A percentile compares a stretch with the other conserved stretches of the same genome.
phyloP scores from a whole-genome alignment of 2,888 invertebrate genomes.

The Dolichomitus sp. region DNA sequence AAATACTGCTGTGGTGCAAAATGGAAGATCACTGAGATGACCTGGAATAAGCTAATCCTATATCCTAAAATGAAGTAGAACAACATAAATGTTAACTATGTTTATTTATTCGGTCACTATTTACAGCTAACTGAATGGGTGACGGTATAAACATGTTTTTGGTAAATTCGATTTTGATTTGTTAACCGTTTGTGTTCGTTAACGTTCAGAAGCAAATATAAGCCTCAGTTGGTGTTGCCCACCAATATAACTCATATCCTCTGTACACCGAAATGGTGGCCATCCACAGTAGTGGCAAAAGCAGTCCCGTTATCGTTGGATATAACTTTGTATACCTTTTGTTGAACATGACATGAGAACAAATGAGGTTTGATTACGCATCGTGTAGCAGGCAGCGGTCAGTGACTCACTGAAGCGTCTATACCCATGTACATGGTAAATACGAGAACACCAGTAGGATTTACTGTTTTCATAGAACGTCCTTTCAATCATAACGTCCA shows the following conservation, averaged over 20 bases:
- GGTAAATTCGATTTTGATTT: background rate
- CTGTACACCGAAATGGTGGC: background rate
- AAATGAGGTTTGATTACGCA: constrained; percentile 39
- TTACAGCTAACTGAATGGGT: background rate
- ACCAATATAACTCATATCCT: background rate
- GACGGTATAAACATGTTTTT: background rate
- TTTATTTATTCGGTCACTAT: background rate
- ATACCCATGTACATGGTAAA: constrained; percentile 16
- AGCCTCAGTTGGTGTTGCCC: background rate
- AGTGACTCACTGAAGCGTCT: background rate
- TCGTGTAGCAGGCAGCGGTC: constrained; percentile 8
- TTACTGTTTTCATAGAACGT: background rate
- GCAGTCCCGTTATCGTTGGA: constrained; percentile 5
- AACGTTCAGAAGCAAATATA: background rate
- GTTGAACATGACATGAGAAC: constrained; percentile 31
- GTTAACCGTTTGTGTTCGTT: background rate
- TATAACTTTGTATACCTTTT: constrained; percentile 33
- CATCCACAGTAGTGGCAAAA: background rate
- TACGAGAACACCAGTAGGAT: background rate
- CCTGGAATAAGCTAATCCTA: too few relatives aligned
- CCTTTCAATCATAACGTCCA: background rate
- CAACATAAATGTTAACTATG: background rate
- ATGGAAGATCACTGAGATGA: background rate
- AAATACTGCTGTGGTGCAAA: background rate
- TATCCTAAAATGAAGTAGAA: too few relatives aligned